Evolutionary conservation across 2,888 invertebrate genomes (phyloP).

Genomic region (Cephus pulcher): DNA sequence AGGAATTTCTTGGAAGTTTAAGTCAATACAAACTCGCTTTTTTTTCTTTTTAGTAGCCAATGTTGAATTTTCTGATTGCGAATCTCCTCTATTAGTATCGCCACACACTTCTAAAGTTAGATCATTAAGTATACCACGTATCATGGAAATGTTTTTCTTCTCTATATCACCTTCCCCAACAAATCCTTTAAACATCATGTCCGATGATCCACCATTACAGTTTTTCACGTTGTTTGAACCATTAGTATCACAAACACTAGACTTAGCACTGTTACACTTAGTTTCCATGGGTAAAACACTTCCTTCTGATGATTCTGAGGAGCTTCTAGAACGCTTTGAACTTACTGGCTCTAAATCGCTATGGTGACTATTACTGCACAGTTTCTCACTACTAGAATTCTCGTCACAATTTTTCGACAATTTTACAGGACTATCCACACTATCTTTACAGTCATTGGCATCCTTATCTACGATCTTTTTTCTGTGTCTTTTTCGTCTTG

Average conservation of each 20-base stretch:
- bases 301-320: slow-evolving; percentile 42
- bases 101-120: slow-evolving; percentile 19
- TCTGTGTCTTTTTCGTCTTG: slow-evolving; percentile 29
- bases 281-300: slow-evolving; percentile 25
- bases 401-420: slow-evolving; percentile 38
- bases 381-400: slow-evolving; percentile 36
- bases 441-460: slow-evolving; percentile 23
- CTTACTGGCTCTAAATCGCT: slow-evolving; percentile 26
- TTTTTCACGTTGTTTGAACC: slow-evolving; percentile 32
- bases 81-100: not conserved
- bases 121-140: slow-evolving; percentile 29
- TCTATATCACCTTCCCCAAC: slow-evolving; percentile 23
- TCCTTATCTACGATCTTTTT: slow-evolving; percentile 30
- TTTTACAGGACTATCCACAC: slow-evolving; percentile 29
- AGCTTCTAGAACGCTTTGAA: slow-evolving; percentile 34
- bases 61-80: not conserved
- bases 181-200: slow-evolving; percentile 45
- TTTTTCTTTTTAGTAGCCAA: not conserved
- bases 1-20: not conserved
- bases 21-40: not conserved
- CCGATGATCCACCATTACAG: slow-evolving; percentile 17
- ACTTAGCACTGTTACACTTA: slow-evolving; percentile 32
- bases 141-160: slow-evolving; percentile 26
- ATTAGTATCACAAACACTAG: slow-evolving; percentile 42
- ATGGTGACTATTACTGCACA: slow-evolving; percentile 41